Evolutionary conservation across 2,888 invertebrate species (phyloP), one percentile per base, ranked within the genome.

Genomic region (Tachina fera): DNA sequence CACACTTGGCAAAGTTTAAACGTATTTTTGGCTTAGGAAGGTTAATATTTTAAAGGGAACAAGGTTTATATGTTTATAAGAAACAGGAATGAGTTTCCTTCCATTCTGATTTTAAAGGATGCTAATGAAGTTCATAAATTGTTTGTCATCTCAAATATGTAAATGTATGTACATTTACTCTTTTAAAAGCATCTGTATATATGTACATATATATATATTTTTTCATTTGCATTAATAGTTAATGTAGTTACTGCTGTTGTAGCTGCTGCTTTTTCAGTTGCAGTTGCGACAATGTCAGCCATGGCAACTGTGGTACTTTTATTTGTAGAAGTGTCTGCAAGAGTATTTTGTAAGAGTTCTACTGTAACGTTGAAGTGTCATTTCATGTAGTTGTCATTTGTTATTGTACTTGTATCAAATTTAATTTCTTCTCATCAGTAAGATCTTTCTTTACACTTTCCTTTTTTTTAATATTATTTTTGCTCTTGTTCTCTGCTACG

Each of bases 361-460:
- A 84, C 70, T 79, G 75, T 76, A 72, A 80, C 65, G 71, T 72
- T 84, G 76, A 81, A 84, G 84, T 84, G 81, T 77, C 84, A 80
- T 81, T 77, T 81, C 81, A 76, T 84, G 84, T 84, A 72, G 71
- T 80, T 80, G 84, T 84, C 84, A 84, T 81, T 84, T 80, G 81
- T 81, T 84, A 80, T 76, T 84, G 84, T 84, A 68, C 84, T 84
- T 80, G 84, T 84, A 80, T 71, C 72, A 81, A 80, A 81, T 81
- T 80, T 84, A 80, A 80, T 84, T 84, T 84, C 84, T 84, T 81
- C 76, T 70, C 84, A 81, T 81, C 80, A 84, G 67, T 76, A 76
- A 47, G 31, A 84, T 68, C 3, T 68, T 60, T 61, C 39, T 51
- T 45, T 60, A 39, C 41, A 43, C 47, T 58, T 58, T 47, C 49